Evolutionary conservation across 1,140 invertebrate genomes (phyloP).

Genomic region (Papilio xuthus): DNA sequence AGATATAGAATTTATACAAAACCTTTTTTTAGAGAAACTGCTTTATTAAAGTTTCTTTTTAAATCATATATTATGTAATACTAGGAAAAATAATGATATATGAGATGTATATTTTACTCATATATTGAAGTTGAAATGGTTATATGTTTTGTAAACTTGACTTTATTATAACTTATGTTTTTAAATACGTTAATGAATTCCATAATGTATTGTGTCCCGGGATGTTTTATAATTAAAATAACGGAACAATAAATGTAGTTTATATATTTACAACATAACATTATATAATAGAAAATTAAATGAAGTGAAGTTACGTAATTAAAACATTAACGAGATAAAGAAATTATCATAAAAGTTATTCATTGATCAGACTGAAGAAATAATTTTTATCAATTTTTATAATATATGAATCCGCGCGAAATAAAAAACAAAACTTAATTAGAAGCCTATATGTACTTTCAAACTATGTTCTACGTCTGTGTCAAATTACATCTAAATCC

Average conservation of each 20-base stretch:
- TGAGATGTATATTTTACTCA: background rate
- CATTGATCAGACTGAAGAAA: background rate
- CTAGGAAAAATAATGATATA: background rate
- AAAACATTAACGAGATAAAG: background rate
- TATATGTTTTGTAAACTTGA: slow-evolving; percentile 1
- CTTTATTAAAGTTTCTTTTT: background rate
- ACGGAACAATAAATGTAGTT: slow-evolving; percentile 15
- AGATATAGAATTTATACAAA: too few relatives aligned
- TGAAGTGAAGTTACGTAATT: background rate
- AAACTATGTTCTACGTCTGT: too few relatives aligned
- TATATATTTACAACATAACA: slow-evolving; percentile 16
- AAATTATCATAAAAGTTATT: background rate
- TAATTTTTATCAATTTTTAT: too few relatives aligned
- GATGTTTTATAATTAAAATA: slow-evolving; percentile 11
- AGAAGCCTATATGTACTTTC: too few relatives aligned
- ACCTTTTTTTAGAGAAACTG: too few relatives aligned
- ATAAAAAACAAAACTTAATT: too few relatives aligned
- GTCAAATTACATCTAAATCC: too few relatives aligned
- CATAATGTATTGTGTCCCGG: background rate
- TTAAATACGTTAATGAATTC: slow-evolving; percentile 1
- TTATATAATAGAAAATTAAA: background rate
- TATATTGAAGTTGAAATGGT: background rate
- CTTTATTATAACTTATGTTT: background rate
- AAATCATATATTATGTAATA: background rate
- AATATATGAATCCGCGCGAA: too few relatives aligned